Evolutionary conservation across 1,140 invertebrate genomes (phyloP).

Genomic region (Cydia pomonella): DNA sequence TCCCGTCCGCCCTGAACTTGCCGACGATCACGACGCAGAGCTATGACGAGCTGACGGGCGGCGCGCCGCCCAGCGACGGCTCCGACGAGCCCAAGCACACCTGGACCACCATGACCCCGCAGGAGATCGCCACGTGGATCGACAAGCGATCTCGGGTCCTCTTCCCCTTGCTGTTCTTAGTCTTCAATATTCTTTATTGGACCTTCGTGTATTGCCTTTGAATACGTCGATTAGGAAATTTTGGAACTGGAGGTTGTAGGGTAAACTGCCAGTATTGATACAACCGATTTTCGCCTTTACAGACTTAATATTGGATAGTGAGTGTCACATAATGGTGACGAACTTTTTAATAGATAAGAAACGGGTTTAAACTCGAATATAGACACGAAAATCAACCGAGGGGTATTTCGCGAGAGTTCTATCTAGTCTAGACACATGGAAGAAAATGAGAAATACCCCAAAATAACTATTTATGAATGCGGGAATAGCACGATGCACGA

Average conservation of each 20-base stretch:
- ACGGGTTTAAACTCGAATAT: neutral
- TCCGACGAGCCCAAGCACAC: constrained; percentile 74
- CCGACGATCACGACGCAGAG: constrained; percentile 85
- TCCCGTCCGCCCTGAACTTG: constrained; percentile 82
- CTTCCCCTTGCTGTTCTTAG: constrained; percentile 89
- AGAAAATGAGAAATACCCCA: neutral
- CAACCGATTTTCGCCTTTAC: neutral
- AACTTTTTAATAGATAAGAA: neutral
- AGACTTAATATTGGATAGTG: too few relatives aligned
- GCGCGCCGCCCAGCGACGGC: constrained; percentile 64
- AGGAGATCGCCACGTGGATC: constrained; percentile 93
- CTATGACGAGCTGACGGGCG: constrained; percentile 81
- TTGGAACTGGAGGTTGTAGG: too few relatives aligned
- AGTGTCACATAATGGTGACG: too few relatives aligned
- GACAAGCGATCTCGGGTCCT: constrained; percentile 89
- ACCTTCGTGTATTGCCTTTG: constrained; percentile 85
- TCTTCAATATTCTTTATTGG: constrained; percentile 94
- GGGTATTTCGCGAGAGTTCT: neutral
- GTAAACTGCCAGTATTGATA: neutral
- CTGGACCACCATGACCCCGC: constrained; percentile 92
- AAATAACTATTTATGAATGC: neutral
- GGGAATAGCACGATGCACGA: neutral
- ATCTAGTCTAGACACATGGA: neutral
- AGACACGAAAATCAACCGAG: neutral
- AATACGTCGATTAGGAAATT: constrained; percentile 36